Evolutionary conservation across 92 coral and sea anemone genomes (phyloP).

Genomic region (Actinostola sp.): DNA sequence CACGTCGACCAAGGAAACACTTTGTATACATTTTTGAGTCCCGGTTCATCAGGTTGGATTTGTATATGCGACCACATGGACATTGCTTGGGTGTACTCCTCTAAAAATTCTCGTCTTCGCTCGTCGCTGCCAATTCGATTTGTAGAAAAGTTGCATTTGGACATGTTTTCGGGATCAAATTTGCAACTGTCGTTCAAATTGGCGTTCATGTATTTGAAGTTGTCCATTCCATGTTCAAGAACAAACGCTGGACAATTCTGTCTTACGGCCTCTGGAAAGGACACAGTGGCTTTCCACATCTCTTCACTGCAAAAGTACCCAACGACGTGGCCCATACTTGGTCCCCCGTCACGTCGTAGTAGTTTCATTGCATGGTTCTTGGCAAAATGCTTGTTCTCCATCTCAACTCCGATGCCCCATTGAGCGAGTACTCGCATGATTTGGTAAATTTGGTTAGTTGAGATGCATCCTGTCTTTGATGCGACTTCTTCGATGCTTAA

Average conservation of each 20-base stretch:
- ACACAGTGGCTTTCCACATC: conserved; percentile 37
- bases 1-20: conserved; percentile 55
- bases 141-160: no score
- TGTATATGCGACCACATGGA: conserved; percentile 20
- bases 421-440: conserved; percentile 58
- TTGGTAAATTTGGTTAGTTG: conserved; percentile 29
- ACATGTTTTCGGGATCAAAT: conserved; percentile 5
- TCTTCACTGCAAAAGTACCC: conserved; percentile 46
- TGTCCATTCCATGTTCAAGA: conserved; percentile 40
- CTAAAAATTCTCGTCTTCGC: conserved; percentile 36
- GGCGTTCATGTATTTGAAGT: conserved; percentile 40
- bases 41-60: conserved; percentile 16
- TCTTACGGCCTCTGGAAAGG: conserved; percentile 37
- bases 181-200: not conserved
- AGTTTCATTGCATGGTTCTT: no score
- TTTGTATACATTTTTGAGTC: no score
- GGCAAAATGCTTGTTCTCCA: no score
- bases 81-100: conserved; percentile 51
- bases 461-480: conserved; percentile 30
- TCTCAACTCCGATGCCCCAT: conserved; percentile 54
- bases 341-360: conserved; percentile 51
- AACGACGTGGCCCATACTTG: conserved; percentile 52
- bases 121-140: no score
- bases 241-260: no score
- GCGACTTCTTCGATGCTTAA: conserved; percentile 37